Evolutionary conservation across 2,888 invertebrate species (phyloP).

Genomic region (Gortyna flavago): DNA sequence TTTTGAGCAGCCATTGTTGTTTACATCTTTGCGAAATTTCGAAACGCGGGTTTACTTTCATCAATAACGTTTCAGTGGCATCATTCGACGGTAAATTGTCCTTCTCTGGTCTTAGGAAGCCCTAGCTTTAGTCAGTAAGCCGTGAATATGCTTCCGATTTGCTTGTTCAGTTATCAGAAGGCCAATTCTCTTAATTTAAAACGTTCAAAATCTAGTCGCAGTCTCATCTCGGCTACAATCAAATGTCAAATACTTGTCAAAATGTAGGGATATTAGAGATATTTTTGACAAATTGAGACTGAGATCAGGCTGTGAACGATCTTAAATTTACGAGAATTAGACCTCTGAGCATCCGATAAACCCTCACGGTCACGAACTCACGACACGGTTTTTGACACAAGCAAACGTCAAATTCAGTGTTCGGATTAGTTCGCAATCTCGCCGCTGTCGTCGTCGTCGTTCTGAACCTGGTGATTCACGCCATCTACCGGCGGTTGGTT

Average conservation of each 20-base stretch:
- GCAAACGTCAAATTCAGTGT: background rate
- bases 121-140: background rate
- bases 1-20: no score
- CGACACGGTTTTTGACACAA: background rate
- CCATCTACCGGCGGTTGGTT: slow-evolving; percentile 4
- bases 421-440: background rate
- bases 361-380: no score
- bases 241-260: no score
- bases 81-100: background rate
- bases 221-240: no score
- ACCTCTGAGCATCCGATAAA: no score
- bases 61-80: background rate
- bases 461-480: background rate
- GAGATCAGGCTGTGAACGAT: no score
- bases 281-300: no score
- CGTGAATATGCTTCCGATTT: background rate
- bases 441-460: background rate
- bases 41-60: background rate
- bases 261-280: no score
- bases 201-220: no score
- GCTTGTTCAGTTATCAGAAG: background rate
- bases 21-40: background rate
- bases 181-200: no score
- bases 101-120: background rate
- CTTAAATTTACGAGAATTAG: no score